phyloP scores from a whole-genome alignment of 2,797 vertebrate species.

The Odontamblyopus lacepedii region DNA sequence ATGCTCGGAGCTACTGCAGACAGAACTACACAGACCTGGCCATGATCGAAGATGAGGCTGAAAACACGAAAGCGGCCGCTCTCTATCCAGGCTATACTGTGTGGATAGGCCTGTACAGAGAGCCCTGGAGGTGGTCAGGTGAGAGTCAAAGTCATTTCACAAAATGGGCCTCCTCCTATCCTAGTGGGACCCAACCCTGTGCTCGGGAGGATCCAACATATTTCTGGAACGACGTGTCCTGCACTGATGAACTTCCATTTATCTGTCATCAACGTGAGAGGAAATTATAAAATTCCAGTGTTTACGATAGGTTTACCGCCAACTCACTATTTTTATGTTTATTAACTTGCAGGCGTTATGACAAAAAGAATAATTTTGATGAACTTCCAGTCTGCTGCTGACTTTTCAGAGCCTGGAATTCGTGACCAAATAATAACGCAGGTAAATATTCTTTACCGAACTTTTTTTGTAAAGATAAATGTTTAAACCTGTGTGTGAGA shows the following conservation, averaged over 20 bases:
- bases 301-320: too few species aligned
- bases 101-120: conserved; percentile 2
- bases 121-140: conserved; percentile 10
- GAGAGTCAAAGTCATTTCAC: not conserved
- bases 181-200: not conserved
- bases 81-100: not conserved
- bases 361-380: not conserved
- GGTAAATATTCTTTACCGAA: not conserved
- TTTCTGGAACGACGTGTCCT: too few species aligned
- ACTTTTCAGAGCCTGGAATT: not conserved
- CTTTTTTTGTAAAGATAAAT: not conserved
- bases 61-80: not conserved
- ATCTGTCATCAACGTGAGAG: conserved; percentile 3
- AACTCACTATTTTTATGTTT: too few species aligned
- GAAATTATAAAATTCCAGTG: not conserved
- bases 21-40: too few species aligned
- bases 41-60: too few species aligned
- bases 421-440: not conserved
- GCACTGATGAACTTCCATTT: not conserved
- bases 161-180: not conserved
- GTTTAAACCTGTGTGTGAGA: not conserved
- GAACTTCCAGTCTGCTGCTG: not conserved
- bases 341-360: too few species aligned
- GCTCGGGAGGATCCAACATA: not conserved
- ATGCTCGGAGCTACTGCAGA: too few species aligned